These are phyloP conservation scores for Theocolax elegans DNA, from an alignment of 1,140 invertebrate genomes.

Conservation along the genomic window DNA sequence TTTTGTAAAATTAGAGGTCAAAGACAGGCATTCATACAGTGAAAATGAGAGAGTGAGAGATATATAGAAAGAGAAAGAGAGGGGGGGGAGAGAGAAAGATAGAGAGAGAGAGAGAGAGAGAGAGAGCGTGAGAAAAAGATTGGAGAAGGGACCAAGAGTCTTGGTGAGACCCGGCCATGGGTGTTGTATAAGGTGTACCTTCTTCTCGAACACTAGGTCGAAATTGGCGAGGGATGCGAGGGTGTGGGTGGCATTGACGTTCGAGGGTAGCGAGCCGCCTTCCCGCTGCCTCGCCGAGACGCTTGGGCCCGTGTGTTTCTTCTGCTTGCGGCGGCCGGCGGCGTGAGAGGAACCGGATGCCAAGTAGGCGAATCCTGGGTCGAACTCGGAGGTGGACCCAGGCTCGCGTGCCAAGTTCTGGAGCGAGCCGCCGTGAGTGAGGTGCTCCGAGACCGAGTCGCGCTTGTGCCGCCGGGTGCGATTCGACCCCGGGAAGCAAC, in stretches of 20 bases:
- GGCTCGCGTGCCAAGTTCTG: conserved; percentile 69
- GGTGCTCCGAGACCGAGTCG: conserved; percentile 65
- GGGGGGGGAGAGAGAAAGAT: too few relatives aligned
- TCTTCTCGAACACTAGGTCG: conserved; percentile 63
- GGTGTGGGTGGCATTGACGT: conserved; percentile 69
- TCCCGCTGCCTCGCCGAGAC: conserved; percentile 75
- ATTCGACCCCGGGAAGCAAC: conserved; percentile 55
- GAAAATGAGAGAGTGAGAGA: too few relatives aligned
- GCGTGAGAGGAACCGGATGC: conserved; percentile 59
- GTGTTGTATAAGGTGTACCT: conserved; percentile 56
- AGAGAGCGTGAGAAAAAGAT: conserved; percentile 23
- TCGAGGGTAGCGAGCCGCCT: conserved; percentile 73
- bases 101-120: too few relatives aligned
- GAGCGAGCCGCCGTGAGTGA: conserved; percentile 70
- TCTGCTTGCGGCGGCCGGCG: conserved; percentile 53
- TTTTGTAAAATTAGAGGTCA: too few relatives aligned
- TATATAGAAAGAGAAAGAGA: too few relatives aligned
- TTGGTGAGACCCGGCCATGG: too few relatives aligned
- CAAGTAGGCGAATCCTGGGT: conserved; percentile 60
- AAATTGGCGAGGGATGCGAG: conserved; percentile 61
- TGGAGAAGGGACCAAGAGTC: neutral
- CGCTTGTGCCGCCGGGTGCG: conserved; percentile 63
- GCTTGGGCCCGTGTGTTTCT: conserved; percentile 60
- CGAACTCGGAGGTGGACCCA: conserved; percentile 57
- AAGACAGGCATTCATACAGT: too few relatives aligned